Evolutionary conservation across 2,113 vertebrate genomes (phyloP).

Genomic region (Cisticola juncidis): DNA sequence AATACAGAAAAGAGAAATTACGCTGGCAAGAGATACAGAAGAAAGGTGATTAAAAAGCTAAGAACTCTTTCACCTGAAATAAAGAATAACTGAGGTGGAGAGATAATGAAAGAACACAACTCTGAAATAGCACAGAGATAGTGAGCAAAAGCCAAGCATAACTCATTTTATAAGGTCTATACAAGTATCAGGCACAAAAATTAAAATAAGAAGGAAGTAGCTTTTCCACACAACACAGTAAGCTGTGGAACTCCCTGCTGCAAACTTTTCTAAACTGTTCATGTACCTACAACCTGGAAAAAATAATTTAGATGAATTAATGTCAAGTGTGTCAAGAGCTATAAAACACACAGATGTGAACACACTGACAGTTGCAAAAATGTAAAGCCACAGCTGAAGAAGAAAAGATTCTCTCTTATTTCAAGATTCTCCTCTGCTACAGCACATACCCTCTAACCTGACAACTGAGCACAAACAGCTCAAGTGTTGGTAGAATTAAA

Average conservation of each 20-base stretch:
- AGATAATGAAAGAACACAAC: background rate
- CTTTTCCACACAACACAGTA: background rate
- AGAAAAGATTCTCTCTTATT: background rate
- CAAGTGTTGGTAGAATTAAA: background rate
- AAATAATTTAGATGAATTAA: background rate
- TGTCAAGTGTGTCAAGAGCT: background rate
- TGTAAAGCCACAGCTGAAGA: background rate
- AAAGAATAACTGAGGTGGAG: background rate
- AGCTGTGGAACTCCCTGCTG: background rate
- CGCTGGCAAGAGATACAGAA: background rate
- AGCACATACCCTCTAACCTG: background rate
- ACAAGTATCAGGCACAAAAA: background rate
- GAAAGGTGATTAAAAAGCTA: background rate
- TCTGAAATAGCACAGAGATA: background rate
- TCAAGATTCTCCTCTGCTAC: background rate
- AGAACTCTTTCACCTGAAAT: background rate
- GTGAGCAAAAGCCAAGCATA: background rate
- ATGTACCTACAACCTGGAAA: background rate
- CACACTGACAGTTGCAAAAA: background rate
- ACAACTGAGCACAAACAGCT: background rate
- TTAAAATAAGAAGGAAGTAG: background rate
- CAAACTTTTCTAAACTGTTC: background rate
- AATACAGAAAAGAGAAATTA: background rate
- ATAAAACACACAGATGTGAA: background rate
- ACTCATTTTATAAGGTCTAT: background rate